Percentiles rank a stretch among this genome's conserved stretches.
These are phyloP conservation scores for Ischnura elegans DNA, from an alignment of 2,888 invertebrate species.

Conservation along the genomic window DNA sequence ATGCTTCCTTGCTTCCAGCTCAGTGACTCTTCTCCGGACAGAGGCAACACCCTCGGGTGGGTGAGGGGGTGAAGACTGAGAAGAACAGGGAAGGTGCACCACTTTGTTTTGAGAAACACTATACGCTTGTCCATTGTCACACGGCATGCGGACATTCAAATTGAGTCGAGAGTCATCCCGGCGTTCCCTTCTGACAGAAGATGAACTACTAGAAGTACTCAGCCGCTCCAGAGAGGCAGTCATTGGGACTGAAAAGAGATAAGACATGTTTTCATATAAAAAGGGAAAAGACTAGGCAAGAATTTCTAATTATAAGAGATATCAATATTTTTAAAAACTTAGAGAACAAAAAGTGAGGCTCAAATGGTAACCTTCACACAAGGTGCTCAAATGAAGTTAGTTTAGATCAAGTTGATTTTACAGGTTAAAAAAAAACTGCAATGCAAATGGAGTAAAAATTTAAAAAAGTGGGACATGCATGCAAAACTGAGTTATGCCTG, in stretches of 20 bases:
- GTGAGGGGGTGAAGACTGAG: conserved; percentile 43
- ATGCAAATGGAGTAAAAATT: no score
- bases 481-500: no score
- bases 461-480: no score
- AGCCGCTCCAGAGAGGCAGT: conserved; percentile 40
- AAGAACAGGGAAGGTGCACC: conserved; percentile 85
- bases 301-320: no score
- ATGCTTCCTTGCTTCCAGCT: conserved; percentile 80
- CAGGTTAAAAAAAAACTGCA: no score
- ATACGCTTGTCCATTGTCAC: conserved; percentile 91
- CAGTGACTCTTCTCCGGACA: conserved; percentile 86
- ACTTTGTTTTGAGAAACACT: conserved; percentile 95
- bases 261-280: no score
- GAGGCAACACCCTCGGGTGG: conserved; percentile 78
- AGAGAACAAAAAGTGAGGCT: no score
- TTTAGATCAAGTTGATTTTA: no score
- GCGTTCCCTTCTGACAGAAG: conserved; percentile 38
- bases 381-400: no score
- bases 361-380: no score
- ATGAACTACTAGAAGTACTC: conserved; percentile 51
- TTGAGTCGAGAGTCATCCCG: conserved; percentile 75
- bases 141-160: conserved; percentile 91
- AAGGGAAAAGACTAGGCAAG: no score
- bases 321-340: background rate
- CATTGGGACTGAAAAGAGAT: conserved; percentile 40